Conservation (phyloP, 2,888 invertebrate species). For the Sarcophaga subvicina region DNA sequence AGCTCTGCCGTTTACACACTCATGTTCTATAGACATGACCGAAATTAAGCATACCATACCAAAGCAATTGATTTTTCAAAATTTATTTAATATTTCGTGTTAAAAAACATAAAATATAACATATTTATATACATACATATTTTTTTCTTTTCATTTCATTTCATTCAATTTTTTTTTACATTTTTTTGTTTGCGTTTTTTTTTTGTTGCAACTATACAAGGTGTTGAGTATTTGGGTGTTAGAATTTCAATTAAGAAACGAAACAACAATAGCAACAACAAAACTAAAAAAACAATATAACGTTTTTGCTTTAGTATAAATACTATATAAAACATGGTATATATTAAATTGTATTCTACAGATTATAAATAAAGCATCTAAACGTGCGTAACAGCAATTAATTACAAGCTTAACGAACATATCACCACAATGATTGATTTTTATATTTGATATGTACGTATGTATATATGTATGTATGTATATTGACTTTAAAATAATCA, state of each 20-base stretch:
- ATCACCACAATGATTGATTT: slow-evolving; percentile 66
- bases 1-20: neutral
- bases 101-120: slow-evolving; percentile 66
- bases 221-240: slow-evolving; percentile 68
- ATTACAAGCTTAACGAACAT: slow-evolving; percentile 68
- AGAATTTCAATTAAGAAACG: slow-evolving; percentile 66
- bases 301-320: slow-evolving; percentile 3
- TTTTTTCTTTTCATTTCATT: neutral
- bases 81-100: slow-evolving; percentile 65
- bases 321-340: slow-evolving; percentile 13
- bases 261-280: slow-evolving; percentile 31
- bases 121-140: slow-evolving; percentile 11
- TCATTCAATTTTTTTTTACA: slow-evolving; percentile 1
- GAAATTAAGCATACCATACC: slow-evolving; percentile 38
- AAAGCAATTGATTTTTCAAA: slow-evolving; percentile 47
- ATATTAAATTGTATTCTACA: slow-evolving; percentile 34
- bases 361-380: slow-evolving; percentile 38
- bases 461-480: slow-evolving; percentile 4
- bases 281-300: slow-evolving; percentile 38
- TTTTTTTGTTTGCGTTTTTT: neutral
- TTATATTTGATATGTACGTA: slow-evolving; percentile 19
- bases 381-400: slow-evolving; percentile 68
- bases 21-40: slow-evolving; percentile 6
- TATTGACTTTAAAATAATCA: neutral
- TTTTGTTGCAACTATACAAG: slow-evolving; percentile 60